Evolutionary conservation across 1,140 invertebrate species (phyloP).

Genomic region (Choristoneura fumiferana): DNA sequence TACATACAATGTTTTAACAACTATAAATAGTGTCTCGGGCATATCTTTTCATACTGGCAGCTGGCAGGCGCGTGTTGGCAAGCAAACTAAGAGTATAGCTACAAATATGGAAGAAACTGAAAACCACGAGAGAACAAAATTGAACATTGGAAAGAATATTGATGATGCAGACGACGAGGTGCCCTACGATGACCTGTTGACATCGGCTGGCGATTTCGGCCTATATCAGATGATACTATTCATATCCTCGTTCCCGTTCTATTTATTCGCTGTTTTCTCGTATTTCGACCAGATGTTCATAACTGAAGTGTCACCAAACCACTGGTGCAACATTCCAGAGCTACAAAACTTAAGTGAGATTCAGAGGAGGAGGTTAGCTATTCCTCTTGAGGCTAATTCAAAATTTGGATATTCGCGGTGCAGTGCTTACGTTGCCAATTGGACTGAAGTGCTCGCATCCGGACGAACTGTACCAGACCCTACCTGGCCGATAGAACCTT

Average conservation of each 20-base stretch:
- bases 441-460: slow-evolving; percentile 47
- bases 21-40: no score
- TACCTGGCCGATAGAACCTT: slow-evolving; percentile 59
- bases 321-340: slow-evolving; percentile 81
- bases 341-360: slow-evolving; percentile 62
- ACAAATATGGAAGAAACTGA: background rate
- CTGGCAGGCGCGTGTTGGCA: no score
- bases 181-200: slow-evolving; percentile 81
- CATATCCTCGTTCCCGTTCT: slow-evolving; percentile 71
- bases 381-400: slow-evolving; percentile 42
- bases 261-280: slow-evolving; percentile 81
- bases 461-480: slow-evolving; percentile 33
- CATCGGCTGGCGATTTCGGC: slow-evolving; percentile 82
- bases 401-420: slow-evolving; percentile 61
- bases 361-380: slow-evolving; percentile 55
- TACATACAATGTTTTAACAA: no score
- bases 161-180: slow-evolving; percentile 33
- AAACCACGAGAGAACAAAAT: slow-evolving; percentile 6
- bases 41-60: background rate
- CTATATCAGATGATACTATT: slow-evolving; percentile 82
- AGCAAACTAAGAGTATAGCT: no score
- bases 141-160: background rate
- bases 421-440: slow-evolving; percentile 48
- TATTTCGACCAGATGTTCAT: slow-evolving; percentile 85
- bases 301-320: slow-evolving; percentile 78